Conservation (phyloP, 1,140 invertebrate species). For the Drosophila littoralis region DNA sequence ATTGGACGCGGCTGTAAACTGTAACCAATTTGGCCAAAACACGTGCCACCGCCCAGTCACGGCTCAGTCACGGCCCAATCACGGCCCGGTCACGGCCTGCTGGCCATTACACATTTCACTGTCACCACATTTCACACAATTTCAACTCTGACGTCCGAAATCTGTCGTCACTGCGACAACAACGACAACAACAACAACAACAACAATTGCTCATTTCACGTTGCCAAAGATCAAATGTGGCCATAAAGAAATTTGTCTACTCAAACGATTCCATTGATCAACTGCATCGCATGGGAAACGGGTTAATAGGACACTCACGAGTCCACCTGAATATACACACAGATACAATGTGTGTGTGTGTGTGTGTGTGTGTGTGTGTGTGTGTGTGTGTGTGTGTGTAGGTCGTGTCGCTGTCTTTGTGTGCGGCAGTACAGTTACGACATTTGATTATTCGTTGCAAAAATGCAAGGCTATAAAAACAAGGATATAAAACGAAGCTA, state of each 20-base stretch:
- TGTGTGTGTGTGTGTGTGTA: conserved; percentile 31
- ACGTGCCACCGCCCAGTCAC: conserved; percentile 26
- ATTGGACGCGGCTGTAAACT: conserved; percentile 54
- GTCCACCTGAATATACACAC: conserved; percentile 23
- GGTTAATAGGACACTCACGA: conserved; percentile 43
- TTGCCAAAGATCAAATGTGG: conserved; percentile 5
- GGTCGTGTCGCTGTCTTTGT: conserved; percentile 29
- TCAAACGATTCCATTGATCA: conserved; percentile 35
- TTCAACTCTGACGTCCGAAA: neutral
- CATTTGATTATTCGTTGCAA: conserved; percentile 20
- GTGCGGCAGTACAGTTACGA: conserved; percentile 12
- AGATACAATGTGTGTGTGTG: neutral
- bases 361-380: conserved; percentile 1
- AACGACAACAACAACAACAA: conserved; percentile 6
- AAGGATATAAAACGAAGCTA: neutral
- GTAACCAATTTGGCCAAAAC: conserved; percentile 58
- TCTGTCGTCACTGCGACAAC: conserved; percentile 18
- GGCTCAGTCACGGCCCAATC: neutral
- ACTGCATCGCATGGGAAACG: conserved; percentile 14
- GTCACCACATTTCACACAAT: neutral
- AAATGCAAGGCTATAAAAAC: neutral
- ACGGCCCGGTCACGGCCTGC: neutral
- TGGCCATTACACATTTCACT: conserved; percentile 3
- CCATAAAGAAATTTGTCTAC: neutral
- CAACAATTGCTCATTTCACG: conserved; percentile 2